These are phyloP conservation scores for Aspidapion aeneum DNA, from an alignment of 2,888 invertebrate genomes.

Conservation along the genomic window DNA sequence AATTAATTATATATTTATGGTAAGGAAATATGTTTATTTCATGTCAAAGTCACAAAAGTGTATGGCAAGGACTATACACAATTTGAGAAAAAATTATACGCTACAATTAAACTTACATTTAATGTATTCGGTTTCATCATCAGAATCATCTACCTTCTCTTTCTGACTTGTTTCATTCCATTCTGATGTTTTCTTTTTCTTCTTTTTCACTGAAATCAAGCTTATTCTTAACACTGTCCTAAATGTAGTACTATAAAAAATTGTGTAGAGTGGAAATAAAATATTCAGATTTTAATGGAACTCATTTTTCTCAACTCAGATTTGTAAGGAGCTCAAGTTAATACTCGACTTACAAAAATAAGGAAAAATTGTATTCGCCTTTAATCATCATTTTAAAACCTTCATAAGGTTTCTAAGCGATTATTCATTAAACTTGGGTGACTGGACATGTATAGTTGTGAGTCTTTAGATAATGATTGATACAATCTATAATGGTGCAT, in stretches of 20 bases:
- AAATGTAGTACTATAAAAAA: too few species aligned
- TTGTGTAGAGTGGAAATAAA: too few species aligned
- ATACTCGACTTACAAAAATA: constrained; percentile 14
- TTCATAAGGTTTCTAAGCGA: too few species aligned
- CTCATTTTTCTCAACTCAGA: constrained; percentile 34
- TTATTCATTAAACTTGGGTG: constrained; percentile 23
- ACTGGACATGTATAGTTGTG: too few species aligned
- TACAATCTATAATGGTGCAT: too few species aligned
- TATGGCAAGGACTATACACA: too few species aligned
- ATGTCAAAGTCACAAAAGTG: too few species aligned
- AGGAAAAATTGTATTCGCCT: constrained; percentile 40
- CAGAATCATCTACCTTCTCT: background rate
- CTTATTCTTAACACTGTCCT: too few species aligned
- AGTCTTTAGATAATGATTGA: too few species aligned
- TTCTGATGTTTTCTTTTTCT: constrained; percentile 4
- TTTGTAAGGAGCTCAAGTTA: constrained; percentile 6
- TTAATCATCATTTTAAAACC: constrained; percentile 12
- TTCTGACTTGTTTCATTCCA: background rate
- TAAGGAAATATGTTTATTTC: too few species aligned
- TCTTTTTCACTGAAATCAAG: constrained; percentile 5
- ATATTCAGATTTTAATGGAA: constrained; percentile 1
- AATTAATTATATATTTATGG: too few species aligned
- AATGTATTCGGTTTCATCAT: background rate
- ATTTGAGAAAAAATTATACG: too few species aligned
- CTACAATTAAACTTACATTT: background rate